Evolutionary conservation across 2,113 vertebrate species (phyloP).

Genomic region (Phylloscopus whistleri): DNA sequence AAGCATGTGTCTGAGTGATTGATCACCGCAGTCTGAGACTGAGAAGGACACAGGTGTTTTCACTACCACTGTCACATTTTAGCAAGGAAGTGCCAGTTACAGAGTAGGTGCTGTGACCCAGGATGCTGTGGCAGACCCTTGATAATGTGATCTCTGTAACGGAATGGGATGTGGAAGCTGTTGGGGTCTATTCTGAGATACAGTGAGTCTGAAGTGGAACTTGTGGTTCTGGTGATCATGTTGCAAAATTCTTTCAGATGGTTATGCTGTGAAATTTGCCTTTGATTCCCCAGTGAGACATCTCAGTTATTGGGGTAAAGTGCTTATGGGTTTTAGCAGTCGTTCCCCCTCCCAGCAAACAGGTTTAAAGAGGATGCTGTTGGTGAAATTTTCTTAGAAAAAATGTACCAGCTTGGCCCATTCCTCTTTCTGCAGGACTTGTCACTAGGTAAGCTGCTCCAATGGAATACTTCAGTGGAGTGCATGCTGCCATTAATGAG

Average conservation of each 20-base stretch:
- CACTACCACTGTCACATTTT: neutral
- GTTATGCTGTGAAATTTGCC: neutral
- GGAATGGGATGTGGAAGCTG: neutral
- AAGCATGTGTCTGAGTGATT: neutral
- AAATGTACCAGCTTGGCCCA: neutral
- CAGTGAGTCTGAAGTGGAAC: neutral
- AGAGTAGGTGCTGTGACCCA: neutral
- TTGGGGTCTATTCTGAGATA: constrained; percentile 13
- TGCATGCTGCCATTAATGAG: neutral
- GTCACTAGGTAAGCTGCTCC: neutral
- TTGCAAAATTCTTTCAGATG: neutral
- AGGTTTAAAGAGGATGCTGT: neutral
- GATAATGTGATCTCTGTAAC: neutral
- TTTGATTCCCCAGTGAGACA: neutral
- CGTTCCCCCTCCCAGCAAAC: neutral
- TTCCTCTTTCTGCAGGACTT: neutral
- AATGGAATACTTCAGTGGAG: neutral
- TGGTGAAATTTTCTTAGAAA: neutral
- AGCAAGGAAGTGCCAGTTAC: neutral
- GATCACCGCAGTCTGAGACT: neutral
- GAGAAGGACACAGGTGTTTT: neutral
- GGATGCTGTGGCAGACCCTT: neutral
- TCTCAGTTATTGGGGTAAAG: neutral
- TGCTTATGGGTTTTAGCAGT: neutral
- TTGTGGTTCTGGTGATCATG: neutral